These are phyloP conservation scores for Zootoca vivipara DNA, from an alignment of 2,113 vertebrate species.

Conservation along the genomic window DNA sequence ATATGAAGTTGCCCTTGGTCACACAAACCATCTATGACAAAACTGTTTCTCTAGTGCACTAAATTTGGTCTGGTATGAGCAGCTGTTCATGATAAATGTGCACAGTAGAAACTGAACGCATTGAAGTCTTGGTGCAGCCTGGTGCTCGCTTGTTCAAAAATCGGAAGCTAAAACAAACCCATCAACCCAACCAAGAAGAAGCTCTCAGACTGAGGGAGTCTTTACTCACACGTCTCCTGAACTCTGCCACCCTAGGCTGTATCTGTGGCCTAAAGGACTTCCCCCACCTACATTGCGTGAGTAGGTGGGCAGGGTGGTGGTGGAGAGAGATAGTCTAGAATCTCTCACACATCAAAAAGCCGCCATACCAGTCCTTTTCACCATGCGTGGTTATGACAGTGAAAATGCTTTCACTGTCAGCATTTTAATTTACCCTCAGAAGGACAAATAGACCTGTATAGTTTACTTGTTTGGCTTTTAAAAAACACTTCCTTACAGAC, in stretches of 20 bases:
- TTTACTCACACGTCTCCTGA: not conserved
- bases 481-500: not conserved
- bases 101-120: not conserved
- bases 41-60: not conserved
- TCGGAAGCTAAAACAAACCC: not conserved
- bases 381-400: not conserved
- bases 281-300: not conserved
- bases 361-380: not conserved
- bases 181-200: not conserved
- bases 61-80: slow-evolving; percentile 17
- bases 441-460: fast-evolving
- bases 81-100: slow-evolving; percentile 2
- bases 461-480: not conserved
- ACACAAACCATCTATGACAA: not conserved
- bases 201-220: not conserved
- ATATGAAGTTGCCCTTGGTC: not conserved
- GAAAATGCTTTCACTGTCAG: not conserved
- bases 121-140: not conserved
- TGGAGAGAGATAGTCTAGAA: not conserved
- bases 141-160: not conserved
- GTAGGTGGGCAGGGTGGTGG: not conserved
- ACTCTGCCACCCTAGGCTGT: not conserved
- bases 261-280: not conserved
- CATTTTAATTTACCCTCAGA: not conserved
- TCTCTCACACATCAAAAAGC: not conserved